Evolutionary conservation across 2,888 invertebrate genomes (phyloP).

Genomic region (Caenorhabditis sp.): DNA sequence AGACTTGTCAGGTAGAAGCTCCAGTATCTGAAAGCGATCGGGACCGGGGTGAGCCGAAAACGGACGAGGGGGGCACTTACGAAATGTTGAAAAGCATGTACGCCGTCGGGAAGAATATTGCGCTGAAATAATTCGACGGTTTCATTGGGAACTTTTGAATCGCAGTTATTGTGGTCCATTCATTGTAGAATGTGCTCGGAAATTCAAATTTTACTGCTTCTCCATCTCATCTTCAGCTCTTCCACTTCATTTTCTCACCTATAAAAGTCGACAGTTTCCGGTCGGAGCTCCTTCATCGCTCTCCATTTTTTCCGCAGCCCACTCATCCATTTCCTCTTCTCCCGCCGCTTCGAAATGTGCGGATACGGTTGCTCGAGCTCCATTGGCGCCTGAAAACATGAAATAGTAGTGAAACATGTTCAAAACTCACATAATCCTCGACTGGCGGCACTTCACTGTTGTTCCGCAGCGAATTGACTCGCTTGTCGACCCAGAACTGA

Average conservation of each 20-base stretch:
- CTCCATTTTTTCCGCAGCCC: constrained; percentile 59
- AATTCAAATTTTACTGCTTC: not conserved
- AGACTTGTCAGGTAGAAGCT: constrained; percentile 76
- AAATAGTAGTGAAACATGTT: too few species aligned
- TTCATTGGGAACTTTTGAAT: too few species aligned
- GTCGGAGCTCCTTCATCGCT: constrained; percentile 61
- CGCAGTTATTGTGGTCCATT: too few species aligned
- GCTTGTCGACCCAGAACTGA: constrained; percentile 78
- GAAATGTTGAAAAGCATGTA: constrained; percentile 78
- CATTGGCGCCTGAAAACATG: constrained; percentile 45
- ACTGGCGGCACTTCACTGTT: constrained; percentile 51
- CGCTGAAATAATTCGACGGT: constrained; percentile 63
- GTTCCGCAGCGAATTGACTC: constrained; percentile 69
- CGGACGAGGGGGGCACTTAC: constrained; percentile 52
- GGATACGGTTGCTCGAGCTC: constrained; percentile 44
- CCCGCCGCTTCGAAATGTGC: constrained; percentile 44
- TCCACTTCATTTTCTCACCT: constrained; percentile 45
- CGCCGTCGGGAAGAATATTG: constrained; percentile 77
- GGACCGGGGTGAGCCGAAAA: not conserved
- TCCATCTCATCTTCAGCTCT: not conserved
- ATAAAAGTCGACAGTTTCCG: constrained; percentile 78
- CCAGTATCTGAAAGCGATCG: constrained; percentile 77
- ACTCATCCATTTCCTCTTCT: constrained; percentile 50
- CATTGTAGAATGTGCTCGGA: too few species aligned
- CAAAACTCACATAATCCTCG: constrained; percentile 58